phyloP scores from a whole-genome alignment of 1,140 invertebrate genomes.

The Drosophila littoralis region DNA sequence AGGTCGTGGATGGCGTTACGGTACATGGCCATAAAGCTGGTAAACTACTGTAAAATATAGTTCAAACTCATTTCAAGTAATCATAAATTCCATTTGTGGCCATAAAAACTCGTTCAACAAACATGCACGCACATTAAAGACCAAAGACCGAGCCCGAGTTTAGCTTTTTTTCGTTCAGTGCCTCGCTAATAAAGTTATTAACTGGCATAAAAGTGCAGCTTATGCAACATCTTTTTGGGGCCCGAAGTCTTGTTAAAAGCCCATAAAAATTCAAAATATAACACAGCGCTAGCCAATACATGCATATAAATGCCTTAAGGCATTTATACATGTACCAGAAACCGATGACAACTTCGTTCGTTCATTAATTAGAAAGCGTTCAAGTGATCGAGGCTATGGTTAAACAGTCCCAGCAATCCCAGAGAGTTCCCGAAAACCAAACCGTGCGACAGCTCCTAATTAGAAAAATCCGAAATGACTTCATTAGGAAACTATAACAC shows the following conservation, averaged over 20 bases:
- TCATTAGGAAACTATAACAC: conserved; percentile 82
- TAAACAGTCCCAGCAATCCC: neutral
- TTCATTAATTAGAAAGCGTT: conserved; percentile 78
- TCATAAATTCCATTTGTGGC: conserved; percentile 65
- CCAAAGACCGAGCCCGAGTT: conserved; percentile 9
- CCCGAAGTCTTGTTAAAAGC: conserved; percentile 65
- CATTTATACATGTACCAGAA: conserved; percentile 47
- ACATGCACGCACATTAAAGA: conserved; percentile 55
- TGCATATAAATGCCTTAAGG: conserved; percentile 68
- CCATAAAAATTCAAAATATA: conserved; percentile 77
- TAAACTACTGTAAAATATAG: conserved; percentile 81
- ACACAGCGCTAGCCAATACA: conserved; percentile 64
- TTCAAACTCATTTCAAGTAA: conserved; percentile 68
- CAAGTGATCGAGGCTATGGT: conserved; percentile 1
- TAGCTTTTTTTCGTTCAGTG: conserved; percentile 18
- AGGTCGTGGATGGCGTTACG: conserved; percentile 60
- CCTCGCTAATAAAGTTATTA: conserved; percentile 76
- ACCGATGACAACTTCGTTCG: conserved; percentile 60
- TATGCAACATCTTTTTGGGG: conserved; percentile 38
- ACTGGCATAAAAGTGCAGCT: conserved; percentile 66
- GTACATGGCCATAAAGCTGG: conserved; percentile 66
- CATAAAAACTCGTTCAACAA: conserved; percentile 60
- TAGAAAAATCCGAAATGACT: conserved; percentile 75
- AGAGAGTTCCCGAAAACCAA: conserved; percentile 3
- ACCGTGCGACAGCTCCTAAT: conserved; percentile 61